phyloP scores from a whole-genome alignment of 2,797 vertebrate genomes.

The Melanotaenia boesemani region DNA sequence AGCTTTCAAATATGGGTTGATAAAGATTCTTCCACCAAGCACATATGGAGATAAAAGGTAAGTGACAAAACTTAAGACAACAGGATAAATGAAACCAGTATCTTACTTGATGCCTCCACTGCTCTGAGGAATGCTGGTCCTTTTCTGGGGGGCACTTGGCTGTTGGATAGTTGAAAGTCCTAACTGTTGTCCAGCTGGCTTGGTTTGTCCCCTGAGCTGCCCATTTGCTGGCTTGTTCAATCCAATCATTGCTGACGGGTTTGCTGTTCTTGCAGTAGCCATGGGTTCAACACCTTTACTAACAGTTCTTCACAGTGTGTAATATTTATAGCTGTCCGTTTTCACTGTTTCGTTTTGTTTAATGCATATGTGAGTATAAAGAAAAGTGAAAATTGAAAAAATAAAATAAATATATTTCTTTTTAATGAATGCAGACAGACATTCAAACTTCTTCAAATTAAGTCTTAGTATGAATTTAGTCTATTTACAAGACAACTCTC shows the following conservation, averaged over 20 bases:
- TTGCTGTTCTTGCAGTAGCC: slow-evolving; percentile 82
- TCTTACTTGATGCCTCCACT: slow-evolving; percentile 81
- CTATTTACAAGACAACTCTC: slow-evolving; percentile 83
- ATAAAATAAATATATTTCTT: slow-evolving; percentile 29
- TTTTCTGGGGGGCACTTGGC: slow-evolving; percentile 58
- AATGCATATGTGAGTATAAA: slow-evolving; percentile 43
- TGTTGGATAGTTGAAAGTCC: slow-evolving; percentile 58
- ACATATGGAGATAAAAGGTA: too few species aligned
- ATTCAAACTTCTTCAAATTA: slow-evolving; percentile 79
- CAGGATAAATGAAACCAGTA: not conserved
- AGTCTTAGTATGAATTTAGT: slow-evolving; percentile 63
- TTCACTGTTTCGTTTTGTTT: slow-evolving; percentile 15
- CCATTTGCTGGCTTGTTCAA: slow-evolving; percentile 79
- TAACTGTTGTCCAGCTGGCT: slow-evolving; percentile 55
- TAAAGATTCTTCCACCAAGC: not conserved
- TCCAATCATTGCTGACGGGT: slow-evolving; percentile 74
- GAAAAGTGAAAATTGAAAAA: slow-evolving; percentile 58
- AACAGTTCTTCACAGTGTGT: slow-evolving; percentile 28
- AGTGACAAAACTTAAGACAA: not conserved
- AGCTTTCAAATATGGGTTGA: not conserved
- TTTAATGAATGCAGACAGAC: slow-evolving; percentile 60
- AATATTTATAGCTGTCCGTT: slow-evolving; percentile 19
- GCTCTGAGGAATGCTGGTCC: slow-evolving; percentile 73
- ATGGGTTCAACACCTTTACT: slow-evolving; percentile 58
- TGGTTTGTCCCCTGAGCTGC: slow-evolving; percentile 72